These are phyloP conservation scores for Dinothrombium tinctorium DNA, from an alignment of 1,140 invertebrate genomes.

Conservation along the genomic window DNA sequence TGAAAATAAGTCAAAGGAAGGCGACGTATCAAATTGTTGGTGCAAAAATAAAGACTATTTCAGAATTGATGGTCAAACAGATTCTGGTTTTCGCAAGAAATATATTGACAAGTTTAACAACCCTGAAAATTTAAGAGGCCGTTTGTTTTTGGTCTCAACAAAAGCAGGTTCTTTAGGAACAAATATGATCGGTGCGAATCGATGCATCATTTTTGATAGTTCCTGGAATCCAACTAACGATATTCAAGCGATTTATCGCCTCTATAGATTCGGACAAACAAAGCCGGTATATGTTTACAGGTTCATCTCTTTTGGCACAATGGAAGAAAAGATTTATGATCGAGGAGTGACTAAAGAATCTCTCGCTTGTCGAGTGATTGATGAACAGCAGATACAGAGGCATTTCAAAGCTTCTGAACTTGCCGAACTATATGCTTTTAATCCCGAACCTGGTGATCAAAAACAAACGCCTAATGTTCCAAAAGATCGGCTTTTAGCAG, in stretches of 20 bases:
- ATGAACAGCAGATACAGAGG: slow-evolving; percentile 88
- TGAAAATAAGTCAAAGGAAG: too few species aligned
- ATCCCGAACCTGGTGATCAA: slow-evolving; percentile 28
- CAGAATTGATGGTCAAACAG: slow-evolving; percentile 80
- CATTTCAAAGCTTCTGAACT: slow-evolving; percentile 75
- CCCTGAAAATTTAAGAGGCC: slow-evolving; percentile 32
- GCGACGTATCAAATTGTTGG: slow-evolving; percentile 34
- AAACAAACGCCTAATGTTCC: slow-evolving; percentile 17
- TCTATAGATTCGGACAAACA: slow-evolving; percentile 84
- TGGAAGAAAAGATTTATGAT: slow-evolving; percentile 50
- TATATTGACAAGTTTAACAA: slow-evolving; percentile 95
- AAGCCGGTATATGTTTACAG: slow-evolving; percentile 89
- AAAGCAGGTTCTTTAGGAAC: slow-evolving; percentile 45
- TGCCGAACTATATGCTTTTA: slow-evolving; percentile 61
- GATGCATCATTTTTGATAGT: slow-evolving; percentile 91
- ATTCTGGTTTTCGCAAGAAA: slow-evolving; percentile 73
- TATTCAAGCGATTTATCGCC: slow-evolving; percentile 87
- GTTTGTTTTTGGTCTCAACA: slow-evolving; percentile 91
- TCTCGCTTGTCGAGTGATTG: slow-evolving; percentile 59
- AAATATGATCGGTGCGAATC: slow-evolving; percentile 79
- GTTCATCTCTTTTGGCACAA: slow-evolving; percentile 54
- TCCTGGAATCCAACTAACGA: slow-evolving; percentile 99
- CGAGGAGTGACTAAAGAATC: slow-evolving; percentile 85
- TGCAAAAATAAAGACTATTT: slow-evolving; percentile 45
- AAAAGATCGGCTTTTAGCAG: slow-evolving; percentile 52